phyloP scores from a whole-genome alignment of 2,888 invertebrate species.

The Syritta pipiens region DNA sequence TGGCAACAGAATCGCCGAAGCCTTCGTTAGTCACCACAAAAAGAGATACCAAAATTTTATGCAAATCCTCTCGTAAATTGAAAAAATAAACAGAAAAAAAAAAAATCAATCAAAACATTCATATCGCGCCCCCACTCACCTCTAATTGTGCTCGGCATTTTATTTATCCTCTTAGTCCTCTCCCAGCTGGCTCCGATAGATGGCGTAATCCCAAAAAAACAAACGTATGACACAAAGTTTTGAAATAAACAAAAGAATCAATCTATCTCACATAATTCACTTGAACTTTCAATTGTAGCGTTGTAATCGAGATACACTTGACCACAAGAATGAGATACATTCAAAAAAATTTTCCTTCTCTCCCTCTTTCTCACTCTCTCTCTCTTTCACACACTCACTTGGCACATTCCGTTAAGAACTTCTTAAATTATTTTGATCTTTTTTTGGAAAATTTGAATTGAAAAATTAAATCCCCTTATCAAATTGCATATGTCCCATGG shows the following conservation, averaged over 20 bases:
- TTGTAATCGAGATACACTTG: not conserved
- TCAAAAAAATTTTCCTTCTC: not conserved
- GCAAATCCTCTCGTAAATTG: too few species aligned
- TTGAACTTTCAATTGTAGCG: slow-evolving; percentile 12
- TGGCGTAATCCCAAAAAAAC: slow-evolving; percentile 47
- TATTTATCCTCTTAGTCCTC: slow-evolving; percentile 50
- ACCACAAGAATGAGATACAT: not conserved
- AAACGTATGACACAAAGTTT: slow-evolving; percentile 43
- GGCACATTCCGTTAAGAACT: slow-evolving; percentile 15
- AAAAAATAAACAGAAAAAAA: too few species aligned
- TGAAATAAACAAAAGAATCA: slow-evolving; percentile 1
- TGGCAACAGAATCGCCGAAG: too few species aligned
- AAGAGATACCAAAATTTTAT: too few species aligned
- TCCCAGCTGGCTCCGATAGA: not conserved
- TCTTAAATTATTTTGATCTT: not conserved
- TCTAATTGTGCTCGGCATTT: slow-evolving; percentile 78
- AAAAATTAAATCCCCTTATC: slow-evolving; percentile 12
- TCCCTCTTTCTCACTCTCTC: slow-evolving; percentile 4
- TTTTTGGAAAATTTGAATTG: not conserved
- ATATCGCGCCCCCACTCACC: slow-evolving; percentile 74
- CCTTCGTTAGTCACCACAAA: too few species aligned
- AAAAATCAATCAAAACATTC: too few species aligned
- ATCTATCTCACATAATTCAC: slow-evolving; percentile 49
- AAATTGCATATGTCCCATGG: slow-evolving; percentile 31
- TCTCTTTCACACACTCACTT: slow-evolving; percentile 19